Evolutionary conservation across 2,113 vertebrate genomes (phyloP).

Genomic region (Piprites chloris): DNA sequence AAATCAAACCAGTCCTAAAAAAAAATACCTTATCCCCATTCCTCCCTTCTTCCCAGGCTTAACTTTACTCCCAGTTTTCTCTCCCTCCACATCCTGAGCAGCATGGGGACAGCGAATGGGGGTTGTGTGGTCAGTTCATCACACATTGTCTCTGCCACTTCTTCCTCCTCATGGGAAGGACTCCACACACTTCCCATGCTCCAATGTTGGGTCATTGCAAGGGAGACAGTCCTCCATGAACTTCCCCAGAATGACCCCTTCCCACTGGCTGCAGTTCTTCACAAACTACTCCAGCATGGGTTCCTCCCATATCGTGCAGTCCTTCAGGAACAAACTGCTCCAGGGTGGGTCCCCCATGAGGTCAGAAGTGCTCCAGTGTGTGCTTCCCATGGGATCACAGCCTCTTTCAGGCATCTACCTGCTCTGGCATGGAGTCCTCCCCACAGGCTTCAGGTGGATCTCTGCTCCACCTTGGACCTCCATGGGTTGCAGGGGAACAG

Average conservation of each 20-base stretch:
- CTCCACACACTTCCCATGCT: not conserved
- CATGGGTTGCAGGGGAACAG: not conserved
- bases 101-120: not conserved
- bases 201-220: not conserved
- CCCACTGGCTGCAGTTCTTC: not conserved
- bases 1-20: not conserved
- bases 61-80: not conserved
- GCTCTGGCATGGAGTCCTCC: not conserved
- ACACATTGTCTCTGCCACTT: rapidly evolving
- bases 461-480: not conserved
- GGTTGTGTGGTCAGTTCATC: not conserved
- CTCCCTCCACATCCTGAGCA: not conserved
- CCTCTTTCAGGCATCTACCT: not conserved
- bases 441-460: not conserved
- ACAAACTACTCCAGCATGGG: rapidly evolving
- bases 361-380: not conserved
- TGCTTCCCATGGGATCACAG: not conserved
- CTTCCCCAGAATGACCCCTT: not conserved
- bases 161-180: not conserved
- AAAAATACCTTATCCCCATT: not conserved
- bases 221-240: not conserved
- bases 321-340: not conserved
- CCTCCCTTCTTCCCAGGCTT: not conserved
- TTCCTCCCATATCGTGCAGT: not conserved
- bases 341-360: not conserved